Percentiles rank a stretch among this genome's conserved stretches.
Conservation (phyloP, 2,797 vertebrate species). For the Lophura swinhoii region DNA sequence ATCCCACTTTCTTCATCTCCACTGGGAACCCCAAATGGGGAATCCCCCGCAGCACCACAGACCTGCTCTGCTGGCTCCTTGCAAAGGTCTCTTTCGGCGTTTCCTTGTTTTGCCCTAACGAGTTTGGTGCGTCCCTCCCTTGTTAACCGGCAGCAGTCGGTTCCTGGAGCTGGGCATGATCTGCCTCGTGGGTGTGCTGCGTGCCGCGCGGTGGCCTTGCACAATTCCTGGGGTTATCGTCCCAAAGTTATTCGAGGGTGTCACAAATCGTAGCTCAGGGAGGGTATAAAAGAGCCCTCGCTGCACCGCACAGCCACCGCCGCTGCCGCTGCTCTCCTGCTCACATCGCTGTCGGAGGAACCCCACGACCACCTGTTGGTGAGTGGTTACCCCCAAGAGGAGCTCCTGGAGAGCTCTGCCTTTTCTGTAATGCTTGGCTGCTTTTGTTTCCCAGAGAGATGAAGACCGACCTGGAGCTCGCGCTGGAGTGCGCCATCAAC, state of each 20-base stretch:
- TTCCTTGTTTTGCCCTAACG: neutral
- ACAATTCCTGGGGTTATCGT: neutral
- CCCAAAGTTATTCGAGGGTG: neutral
- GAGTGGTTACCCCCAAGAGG: fast-evolving
- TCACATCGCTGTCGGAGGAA: fast-evolving
- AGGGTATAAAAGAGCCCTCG: neutral
- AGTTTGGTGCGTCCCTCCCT: neutral
- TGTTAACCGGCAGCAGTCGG: neutral
- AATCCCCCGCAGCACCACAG: fast-evolving
- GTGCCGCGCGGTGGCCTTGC: neutral
- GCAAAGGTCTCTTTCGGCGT: fast-evolving
- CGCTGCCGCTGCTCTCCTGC: neutral
- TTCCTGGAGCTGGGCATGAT: neutral
- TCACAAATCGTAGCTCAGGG: neutral
- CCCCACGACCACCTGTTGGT: neutral
- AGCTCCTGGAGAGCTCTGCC: fast-evolving
- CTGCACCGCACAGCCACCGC: neutral
- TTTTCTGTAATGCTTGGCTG: fast-evolving
- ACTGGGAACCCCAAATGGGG: neutral
- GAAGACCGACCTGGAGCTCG: slow-evolving; percentile 15
- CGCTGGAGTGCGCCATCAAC: slow-evolving; percentile 39
- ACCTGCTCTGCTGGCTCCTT: fast-evolving
- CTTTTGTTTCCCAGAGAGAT: neutral
- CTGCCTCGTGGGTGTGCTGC: neutral
- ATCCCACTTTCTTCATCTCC: neutral